Percentiles rank a stretch among this genome's conserved stretches.
Evolutionary conservation across 2,888 invertebrate species (phyloP).

Genomic region (Clunio marinus): DNA sequence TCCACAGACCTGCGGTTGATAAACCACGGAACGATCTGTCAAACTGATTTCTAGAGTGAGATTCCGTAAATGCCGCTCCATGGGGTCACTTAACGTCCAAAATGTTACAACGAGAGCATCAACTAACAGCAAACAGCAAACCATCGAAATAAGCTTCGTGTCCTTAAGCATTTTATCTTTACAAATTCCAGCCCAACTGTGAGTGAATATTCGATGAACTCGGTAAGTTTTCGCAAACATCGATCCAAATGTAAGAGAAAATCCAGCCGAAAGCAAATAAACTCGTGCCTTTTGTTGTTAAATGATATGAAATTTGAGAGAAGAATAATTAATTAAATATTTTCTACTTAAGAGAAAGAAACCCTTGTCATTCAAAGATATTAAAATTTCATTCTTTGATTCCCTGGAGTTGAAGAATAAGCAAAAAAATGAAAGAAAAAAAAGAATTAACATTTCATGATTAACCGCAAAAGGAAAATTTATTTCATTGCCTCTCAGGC

Average conservation of each 20-base stretch:
- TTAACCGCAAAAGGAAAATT: not conserved
- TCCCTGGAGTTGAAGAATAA: too few species aligned
- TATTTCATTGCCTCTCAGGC: too few species aligned
- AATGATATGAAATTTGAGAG: too few species aligned
- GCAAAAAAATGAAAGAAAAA: conserved; percentile 25
- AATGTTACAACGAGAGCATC: conserved; percentile 78
- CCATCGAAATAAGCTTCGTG: conserved; percentile 78
- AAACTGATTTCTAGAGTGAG: conserved; percentile 73
- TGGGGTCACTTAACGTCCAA: conserved; percentile 78
- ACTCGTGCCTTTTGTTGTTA: conserved; percentile 87
- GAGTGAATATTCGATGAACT: conserved; percentile 85
- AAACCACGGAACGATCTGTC: conserved; percentile 73
- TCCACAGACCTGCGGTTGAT: conserved; percentile 71
- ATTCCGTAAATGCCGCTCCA: conserved; percentile 79
- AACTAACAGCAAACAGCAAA: conserved; percentile 74
- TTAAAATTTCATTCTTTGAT: not conserved
- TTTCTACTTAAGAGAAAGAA: not conserved
- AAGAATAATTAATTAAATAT: conserved; percentile 39
- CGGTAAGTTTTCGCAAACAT: conserved; percentile 94
- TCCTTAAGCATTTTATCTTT: conserved; percentile 88
- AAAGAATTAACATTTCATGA: conserved; percentile 17
- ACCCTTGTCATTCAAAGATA: conserved; percentile 9
- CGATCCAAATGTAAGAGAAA: conserved; percentile 86
- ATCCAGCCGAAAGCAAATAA: conserved; percentile 83
- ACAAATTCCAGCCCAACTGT: conserved; percentile 74